phyloP scores from a whole-genome alignment of 2,888 invertebrate species.

The Coronaproctus castanopsis region DNA sequence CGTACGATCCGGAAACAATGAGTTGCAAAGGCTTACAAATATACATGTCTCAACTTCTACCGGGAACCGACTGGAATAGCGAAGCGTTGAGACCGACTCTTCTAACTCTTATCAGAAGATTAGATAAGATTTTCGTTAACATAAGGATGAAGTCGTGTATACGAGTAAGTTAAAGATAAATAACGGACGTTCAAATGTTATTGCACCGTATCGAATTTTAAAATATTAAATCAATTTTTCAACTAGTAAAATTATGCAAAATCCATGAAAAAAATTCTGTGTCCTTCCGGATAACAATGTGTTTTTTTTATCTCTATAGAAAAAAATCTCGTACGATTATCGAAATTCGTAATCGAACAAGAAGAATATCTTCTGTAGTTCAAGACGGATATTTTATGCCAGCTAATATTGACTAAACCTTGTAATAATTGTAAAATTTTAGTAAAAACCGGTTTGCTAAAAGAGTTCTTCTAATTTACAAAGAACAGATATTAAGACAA shows the following conservation, averaged over 20 bases:
- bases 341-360: too few species aligned
- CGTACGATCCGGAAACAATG: conserved; percentile 95
- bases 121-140: conserved; percentile 92
- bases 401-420: too few species aligned
- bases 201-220: not conserved
- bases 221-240: not conserved
- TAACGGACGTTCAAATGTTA: not conserved
- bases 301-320: too few species aligned
- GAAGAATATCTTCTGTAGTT: too few species aligned
- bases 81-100: conserved; percentile 79
- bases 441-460: too few species aligned
- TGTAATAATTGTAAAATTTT: too few species aligned
- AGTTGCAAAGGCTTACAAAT: conserved; percentile 78
- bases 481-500: too few species aligned
- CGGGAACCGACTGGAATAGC: conserved; percentile 88
- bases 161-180: conserved; percentile 35
- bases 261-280: not conserved
- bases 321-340: too few species aligned
- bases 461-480: too few species aligned
- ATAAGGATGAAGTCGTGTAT: conserved; percentile 91
- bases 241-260: not conserved
- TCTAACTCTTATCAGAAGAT: conserved; percentile 68
- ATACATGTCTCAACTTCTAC: conserved; percentile 80
- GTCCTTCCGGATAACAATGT: too few species aligned
- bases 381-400: too few species aligned